Conservation (phyloP, 2,113 vertebrate species). For the Hyla sarda region DNA sequence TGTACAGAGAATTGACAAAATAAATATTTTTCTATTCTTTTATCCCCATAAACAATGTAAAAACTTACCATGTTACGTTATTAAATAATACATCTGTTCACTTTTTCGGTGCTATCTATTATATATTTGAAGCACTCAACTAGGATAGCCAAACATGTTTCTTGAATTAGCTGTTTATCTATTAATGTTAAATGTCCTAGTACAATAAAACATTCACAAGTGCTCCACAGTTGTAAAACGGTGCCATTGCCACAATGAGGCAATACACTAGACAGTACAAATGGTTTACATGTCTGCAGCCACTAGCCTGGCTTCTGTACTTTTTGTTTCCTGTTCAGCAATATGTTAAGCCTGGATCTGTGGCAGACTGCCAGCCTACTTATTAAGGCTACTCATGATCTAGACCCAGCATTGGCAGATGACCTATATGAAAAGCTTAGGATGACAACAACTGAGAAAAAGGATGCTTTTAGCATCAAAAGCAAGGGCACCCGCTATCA, state of each 20-base stretch:
- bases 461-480: conserved; percentile 50
- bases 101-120: neutral
- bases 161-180: neutral
- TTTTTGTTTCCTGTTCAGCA: neutral
- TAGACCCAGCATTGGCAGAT: conserved; percentile 38
- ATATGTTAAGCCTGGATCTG: neutral
- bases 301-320: neutral
- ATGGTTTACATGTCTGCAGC: conserved; percentile 19
- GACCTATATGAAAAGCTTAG: conserved; percentile 58
- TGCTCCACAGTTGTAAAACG: neutral
- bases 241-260: neutral
- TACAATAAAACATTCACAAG: neutral
- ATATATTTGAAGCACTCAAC: neutral
- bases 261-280: neutral
- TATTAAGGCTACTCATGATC: conserved; percentile 50
- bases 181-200: neutral
- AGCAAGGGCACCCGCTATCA: conserved; percentile 38
- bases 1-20: neutral
- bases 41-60: too few species aligned
- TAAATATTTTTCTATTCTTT: too few species aligned
- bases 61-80: too few species aligned
- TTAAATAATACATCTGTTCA: too few species aligned
- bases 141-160: neutral
- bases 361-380: conserved; percentile 46
- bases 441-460: conserved; percentile 50